Evolutionary conservation across 2,797 vertebrate species (phyloP).

Genomic region (Parambassis ranga): DNA sequence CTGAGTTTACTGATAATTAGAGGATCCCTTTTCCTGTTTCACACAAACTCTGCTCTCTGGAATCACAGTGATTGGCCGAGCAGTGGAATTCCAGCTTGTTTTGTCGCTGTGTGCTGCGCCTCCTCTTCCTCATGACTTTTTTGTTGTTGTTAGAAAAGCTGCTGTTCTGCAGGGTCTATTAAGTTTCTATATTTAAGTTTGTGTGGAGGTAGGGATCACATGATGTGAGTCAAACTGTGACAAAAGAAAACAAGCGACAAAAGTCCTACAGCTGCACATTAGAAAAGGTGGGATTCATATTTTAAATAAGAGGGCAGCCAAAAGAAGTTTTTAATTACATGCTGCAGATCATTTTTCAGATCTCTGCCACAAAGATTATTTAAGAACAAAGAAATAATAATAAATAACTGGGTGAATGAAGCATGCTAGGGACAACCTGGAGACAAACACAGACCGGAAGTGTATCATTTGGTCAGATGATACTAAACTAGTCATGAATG

Average conservation of each 20-base stretch:
- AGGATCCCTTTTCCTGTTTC: constrained; percentile 30
- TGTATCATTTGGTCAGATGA: too few species aligned
- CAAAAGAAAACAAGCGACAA: too few species aligned
- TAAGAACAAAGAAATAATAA: too few species aligned
- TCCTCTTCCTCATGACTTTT: background rate
- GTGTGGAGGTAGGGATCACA: background rate
- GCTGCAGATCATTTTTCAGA: too few species aligned
- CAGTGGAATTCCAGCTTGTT: background rate
- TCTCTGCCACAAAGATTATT: too few species aligned
- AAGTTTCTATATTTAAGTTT: background rate
- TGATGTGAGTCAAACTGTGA: background rate
- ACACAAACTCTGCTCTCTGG: background rate
- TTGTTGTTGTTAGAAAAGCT: background rate
- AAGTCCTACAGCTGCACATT: background rate
- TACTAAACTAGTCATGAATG: too few species aligned
- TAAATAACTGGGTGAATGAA: too few species aligned
- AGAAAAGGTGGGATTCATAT: background rate
- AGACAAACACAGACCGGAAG: too few species aligned
- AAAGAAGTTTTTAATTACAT: too few species aligned
- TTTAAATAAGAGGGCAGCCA: too few species aligned
- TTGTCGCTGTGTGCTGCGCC: background rate
- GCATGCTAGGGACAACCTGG: too few species aligned
- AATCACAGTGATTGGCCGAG: background rate
- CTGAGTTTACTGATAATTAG: constrained; percentile 57
- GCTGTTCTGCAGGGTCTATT: background rate